Base-by-base conservation (phyloP, 2,888 invertebrate genomes). In the Phoronis australis region DNA sequence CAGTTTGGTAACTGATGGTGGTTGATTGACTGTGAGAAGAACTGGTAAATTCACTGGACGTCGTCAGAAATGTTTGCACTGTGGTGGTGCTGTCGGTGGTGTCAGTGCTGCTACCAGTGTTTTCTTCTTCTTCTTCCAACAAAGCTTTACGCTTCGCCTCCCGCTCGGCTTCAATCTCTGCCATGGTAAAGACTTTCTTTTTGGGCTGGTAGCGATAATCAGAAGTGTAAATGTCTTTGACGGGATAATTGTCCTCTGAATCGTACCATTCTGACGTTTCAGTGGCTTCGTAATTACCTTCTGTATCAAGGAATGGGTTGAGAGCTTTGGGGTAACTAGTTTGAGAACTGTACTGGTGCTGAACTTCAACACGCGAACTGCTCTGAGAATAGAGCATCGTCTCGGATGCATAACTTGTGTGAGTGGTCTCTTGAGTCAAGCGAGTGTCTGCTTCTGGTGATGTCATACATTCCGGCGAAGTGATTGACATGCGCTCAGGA, bases 101-200 rank as follows among this genome's bases (percentile, higher is more conserved):
- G 18, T 42, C 22, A 31, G 22, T 18, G 21, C 26, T 38, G 12
- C 15, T 15, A 31, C 9, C 9, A 31, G 31, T 12, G 41, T 35
- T 26, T 37, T 40, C 37, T 20, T 27, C 27, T 18, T 15, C 27
- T 27, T 51, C 40, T 25, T 47, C 49, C 6, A 42, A 18, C n/a
- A 42, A 47, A 3, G 47, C 49, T 25, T 45, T 37, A 31, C 47
- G 49, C 39, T 59, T 60, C 5, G 58, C 51, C 37, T 61, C 55
- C 44, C 66, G 66, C 66, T 68, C 62, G 12, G 64, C 70, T 56
- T 70, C 70, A 68, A 68, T 68, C 52, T 70, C 70, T n/a, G 63
- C 60, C 70, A 70, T 70, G 18, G 68, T 69, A 50, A 57, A 70
- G 37, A 70, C 65, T 48, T 68, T 68, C 48, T 69, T 70, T 42